These are phyloP conservation scores for Acromyrmex heyeri DNA, from an alignment of 1,140 invertebrate species.

Conservation along the genomic window DNA sequence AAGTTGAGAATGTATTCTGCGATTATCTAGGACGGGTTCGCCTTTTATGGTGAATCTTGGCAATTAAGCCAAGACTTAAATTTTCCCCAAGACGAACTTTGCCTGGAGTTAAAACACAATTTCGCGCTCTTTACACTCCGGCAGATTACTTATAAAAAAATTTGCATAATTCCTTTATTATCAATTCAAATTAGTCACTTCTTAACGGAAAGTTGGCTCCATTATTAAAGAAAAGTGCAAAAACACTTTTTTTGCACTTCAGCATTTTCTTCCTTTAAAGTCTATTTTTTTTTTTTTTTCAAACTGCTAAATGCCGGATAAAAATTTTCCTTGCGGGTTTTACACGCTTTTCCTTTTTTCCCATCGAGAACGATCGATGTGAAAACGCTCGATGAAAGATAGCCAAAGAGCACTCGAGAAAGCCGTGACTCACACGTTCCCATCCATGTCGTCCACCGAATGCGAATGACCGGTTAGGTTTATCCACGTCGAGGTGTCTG, in stretches of 20 bases:
- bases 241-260: neutral
- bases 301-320: too few species aligned
- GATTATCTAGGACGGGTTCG: neutral
- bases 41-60: neutral
- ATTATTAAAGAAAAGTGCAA: neutral
- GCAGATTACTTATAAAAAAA: neutral
- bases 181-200: conserved; percentile 23
- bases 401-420: conserved; percentile 14
- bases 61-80: conserved; percentile 33
- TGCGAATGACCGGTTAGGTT: conserved; percentile 53
- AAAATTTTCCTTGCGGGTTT: neutral
- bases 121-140: neutral
- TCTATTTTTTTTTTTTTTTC: neutral
- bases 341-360: neutral
- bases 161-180: conserved; percentile 13
- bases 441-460: conserved; percentile 49
- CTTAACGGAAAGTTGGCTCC: neutral
- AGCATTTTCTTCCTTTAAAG: neutral
- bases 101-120: conserved; percentile 5
- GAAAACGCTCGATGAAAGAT: conserved; percentile 33
- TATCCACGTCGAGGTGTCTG: conserved; percentile 29
- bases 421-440: conserved; percentile 47
- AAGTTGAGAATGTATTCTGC: conserved; percentile 1
- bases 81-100: neutral
- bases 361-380: conserved; percentile 57